These are phyloP conservation scores for Notospermus geniculatus DNA, from an alignment of 1,140 invertebrate species.

Conservation along the genomic window DNA sequence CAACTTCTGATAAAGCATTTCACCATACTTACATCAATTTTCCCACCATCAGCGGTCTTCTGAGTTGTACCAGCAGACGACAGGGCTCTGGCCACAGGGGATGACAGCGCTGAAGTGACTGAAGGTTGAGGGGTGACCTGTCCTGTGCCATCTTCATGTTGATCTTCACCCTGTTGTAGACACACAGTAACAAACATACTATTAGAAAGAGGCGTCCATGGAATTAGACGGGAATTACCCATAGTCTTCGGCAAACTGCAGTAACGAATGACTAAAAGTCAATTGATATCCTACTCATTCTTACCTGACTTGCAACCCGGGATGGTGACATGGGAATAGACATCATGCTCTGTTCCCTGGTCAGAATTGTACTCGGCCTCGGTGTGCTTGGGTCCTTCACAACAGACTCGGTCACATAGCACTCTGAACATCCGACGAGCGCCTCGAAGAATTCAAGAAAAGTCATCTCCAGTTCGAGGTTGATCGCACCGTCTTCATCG, in stretches of 20 bases:
- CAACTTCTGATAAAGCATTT: too few species aligned
- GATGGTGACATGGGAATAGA: slow-evolving; percentile 41
- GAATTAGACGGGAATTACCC: too few species aligned
- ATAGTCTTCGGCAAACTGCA: too few species aligned
- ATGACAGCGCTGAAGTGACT: too few species aligned
- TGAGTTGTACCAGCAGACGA: slow-evolving; percentile 36
- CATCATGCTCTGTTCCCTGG: slow-evolving; percentile 45
- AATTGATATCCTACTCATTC: too few species aligned
- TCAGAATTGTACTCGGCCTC: slow-evolving; percentile 37
- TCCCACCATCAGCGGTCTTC: slow-evolving; percentile 27
- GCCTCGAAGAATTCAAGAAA: slow-evolving; percentile 56
- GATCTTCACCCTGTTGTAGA: too few species aligned
- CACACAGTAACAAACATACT: too few species aligned
- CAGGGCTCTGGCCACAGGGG: slow-evolving; percentile 28
- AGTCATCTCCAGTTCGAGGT: slow-evolving; percentile 55
- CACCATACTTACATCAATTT: too few species aligned
- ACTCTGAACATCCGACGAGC: slow-evolving; percentile 52
- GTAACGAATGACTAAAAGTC: too few species aligned
- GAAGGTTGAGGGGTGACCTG: too few species aligned
- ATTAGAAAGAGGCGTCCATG: too few species aligned
- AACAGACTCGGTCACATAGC: slow-evolving; percentile 49
- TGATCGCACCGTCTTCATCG: slow-evolving; percentile 49
- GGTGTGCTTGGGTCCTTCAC: slow-evolving; percentile 50
- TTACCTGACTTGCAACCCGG: slow-evolving; percentile 43
- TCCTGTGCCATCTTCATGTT: too few species aligned